Conservation (phyloP, 2,113 vertebrate species). For the Anhinga anhinga region DNA sequence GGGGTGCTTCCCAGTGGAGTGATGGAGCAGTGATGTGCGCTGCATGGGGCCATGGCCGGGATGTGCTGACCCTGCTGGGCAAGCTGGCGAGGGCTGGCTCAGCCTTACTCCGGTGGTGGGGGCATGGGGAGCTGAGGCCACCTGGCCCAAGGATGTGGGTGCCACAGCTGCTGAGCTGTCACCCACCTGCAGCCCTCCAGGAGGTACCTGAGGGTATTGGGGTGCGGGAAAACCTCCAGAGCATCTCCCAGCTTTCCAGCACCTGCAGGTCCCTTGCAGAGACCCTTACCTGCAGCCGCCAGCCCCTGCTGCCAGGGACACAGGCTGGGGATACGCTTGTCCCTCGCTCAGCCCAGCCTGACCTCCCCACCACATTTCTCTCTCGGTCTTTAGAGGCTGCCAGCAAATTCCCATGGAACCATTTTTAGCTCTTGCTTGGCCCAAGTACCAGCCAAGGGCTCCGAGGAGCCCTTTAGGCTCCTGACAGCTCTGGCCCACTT, state of each 20-base stretch:
- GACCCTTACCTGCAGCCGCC: neutral
- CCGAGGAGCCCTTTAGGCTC: slow-evolving; percentile 6
- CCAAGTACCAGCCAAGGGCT: neutral
- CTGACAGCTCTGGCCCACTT: slow-evolving; percentile 14
- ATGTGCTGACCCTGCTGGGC: neutral
- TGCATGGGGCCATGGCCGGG: neutral
- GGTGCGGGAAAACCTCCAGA: neutral
- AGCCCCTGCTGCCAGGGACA: neutral
- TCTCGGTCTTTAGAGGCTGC: neutral
- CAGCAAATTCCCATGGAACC: slow-evolving; percentile 59
- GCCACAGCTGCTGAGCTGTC: neutral
- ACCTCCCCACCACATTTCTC: accelerated
- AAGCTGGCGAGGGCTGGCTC: neutral
- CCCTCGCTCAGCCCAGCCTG: neutral
- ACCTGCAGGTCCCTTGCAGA: accelerated
- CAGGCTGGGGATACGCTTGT: neutral
- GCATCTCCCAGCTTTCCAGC: neutral
- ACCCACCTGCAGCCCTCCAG: too few relatives aligned
- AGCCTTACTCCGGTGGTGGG: accelerated
- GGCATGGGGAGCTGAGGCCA: neutral
- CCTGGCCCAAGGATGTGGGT: neutral
- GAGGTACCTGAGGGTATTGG: accelerated
- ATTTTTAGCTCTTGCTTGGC: slow-evolving; percentile 62
- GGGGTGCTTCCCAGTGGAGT: neutral
- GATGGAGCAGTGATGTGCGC: accelerated